A percentile compares a stretch with the other conserved stretches of the same genome.
Evolutionary conservation across 2,113 vertebrate genomes (phyloP).

Genomic region (Spilogale gracilis): DNA sequence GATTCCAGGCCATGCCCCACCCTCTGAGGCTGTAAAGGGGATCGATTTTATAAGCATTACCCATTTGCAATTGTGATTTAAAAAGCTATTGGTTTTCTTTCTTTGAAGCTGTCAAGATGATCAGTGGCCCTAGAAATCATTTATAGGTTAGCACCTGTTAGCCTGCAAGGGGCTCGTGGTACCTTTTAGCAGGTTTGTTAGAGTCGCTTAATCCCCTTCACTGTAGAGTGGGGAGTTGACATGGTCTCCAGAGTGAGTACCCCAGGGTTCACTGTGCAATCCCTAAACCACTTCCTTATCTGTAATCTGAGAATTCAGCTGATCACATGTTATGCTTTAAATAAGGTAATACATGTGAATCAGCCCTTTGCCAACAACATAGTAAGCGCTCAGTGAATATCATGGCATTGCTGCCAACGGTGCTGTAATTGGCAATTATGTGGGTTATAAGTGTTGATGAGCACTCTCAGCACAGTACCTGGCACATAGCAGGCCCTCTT

Average conservation of each 20-base stretch:
- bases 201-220: not conserved
- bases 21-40: not conserved
- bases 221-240: not conserved
- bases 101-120: not conserved
- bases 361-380: not conserved
- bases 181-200: not conserved
- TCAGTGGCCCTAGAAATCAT: not conserved
- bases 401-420: not conserved
- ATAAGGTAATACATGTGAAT: not conserved
- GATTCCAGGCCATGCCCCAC: not conserved
- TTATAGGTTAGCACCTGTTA: not conserved
- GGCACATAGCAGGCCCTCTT: not conserved
- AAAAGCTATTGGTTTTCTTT: not conserved
- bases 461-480: not conserved
- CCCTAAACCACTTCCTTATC: not conserved
- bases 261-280: not conserved
- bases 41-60: not conserved
- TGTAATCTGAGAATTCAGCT: not conserved
- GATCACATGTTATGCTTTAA: not conserved
- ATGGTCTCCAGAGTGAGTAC: fast-evolving
- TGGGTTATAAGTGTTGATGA: not conserved
- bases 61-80: not conserved
- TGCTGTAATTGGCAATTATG: not conserved
- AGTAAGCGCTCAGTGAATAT: not conserved
- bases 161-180: fast-evolving